These are phyloP conservation scores for Orthosia gothica DNA, from an alignment of 2,888 invertebrate genomes.

Conservation along the genomic window DNA sequence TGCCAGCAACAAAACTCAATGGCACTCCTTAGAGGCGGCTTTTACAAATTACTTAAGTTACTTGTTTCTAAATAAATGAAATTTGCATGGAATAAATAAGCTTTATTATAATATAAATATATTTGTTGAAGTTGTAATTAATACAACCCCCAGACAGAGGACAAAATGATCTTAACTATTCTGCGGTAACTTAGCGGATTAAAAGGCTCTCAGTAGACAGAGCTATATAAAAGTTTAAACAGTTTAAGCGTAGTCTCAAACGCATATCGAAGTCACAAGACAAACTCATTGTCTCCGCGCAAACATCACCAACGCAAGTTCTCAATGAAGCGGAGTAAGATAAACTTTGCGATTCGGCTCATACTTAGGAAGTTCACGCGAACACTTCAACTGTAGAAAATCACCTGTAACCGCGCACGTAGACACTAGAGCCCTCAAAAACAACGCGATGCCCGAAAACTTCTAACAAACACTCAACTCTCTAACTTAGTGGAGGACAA, in stretches of 20 bases:
- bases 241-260: conserved; percentile 75
- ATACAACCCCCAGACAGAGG: conserved; percentile 23
- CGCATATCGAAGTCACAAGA: conserved; percentile 83
- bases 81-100: too few species aligned
- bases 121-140: conserved; percentile 7
- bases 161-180: conserved; percentile 47
- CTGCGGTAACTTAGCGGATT: conserved; percentile 59
- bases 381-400: conserved; percentile 79
- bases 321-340: conserved; percentile 80
- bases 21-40: too few species aligned
- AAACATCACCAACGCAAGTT: conserved; percentile 81
- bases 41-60: too few species aligned
- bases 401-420: conserved; percentile 80
- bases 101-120: neutral
- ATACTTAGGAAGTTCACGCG: conserved; percentile 80
- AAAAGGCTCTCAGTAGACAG: conserved; percentile 66
- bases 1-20: too few species aligned
- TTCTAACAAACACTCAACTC: conserved; percentile 77
- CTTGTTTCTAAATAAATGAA: too few species aligned
- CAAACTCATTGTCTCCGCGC: conserved; percentile 83
- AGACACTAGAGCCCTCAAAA: conserved; percentile 77
- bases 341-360: conserved; percentile 83
- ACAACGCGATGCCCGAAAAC: conserved; percentile 79
- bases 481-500: conserved; percentile 69
- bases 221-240: conserved; percentile 72